Conservation (phyloP, 2,797 vertebrate genomes). For the Chaenodraco wilsoni region DNA sequence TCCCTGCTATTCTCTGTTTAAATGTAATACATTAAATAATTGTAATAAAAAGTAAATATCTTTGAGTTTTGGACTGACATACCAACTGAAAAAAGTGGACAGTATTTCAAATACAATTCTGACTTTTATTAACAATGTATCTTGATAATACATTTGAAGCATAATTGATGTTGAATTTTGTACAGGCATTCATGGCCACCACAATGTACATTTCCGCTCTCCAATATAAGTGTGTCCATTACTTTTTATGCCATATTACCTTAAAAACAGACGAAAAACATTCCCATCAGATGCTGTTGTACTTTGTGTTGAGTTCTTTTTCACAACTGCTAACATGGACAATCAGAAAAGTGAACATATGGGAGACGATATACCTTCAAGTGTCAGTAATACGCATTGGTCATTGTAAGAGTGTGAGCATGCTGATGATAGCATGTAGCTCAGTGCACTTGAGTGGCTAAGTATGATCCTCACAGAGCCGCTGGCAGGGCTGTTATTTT, state of each 20-base stretch:
- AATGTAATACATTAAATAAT: no score
- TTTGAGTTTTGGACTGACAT: no score
- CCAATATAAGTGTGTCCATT: neutral
- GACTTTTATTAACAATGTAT: no score
- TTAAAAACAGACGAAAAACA: neutral
- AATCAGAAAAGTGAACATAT: neutral
- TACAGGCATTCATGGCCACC: neutral
- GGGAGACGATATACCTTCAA: neutral
- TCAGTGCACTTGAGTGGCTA: neutral
- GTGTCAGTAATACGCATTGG: neutral
- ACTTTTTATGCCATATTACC: neutral
- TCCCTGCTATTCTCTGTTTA: no score
- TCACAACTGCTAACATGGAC: neutral
- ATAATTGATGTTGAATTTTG: neutral
- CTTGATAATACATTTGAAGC: no score
- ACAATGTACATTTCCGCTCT: neutral
- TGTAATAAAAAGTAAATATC: no score
- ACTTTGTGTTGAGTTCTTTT: neutral
- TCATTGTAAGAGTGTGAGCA: neutral
- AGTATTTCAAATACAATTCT: no score
- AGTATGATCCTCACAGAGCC: neutral
- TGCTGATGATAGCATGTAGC: neutral
- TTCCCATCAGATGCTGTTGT: neutral
- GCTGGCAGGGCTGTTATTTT: neutral
- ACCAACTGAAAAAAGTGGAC: no score